Evolutionary conservation across 2,888 invertebrate species (phyloP).

Genomic region (Eutolmus rufibarbis): DNA sequence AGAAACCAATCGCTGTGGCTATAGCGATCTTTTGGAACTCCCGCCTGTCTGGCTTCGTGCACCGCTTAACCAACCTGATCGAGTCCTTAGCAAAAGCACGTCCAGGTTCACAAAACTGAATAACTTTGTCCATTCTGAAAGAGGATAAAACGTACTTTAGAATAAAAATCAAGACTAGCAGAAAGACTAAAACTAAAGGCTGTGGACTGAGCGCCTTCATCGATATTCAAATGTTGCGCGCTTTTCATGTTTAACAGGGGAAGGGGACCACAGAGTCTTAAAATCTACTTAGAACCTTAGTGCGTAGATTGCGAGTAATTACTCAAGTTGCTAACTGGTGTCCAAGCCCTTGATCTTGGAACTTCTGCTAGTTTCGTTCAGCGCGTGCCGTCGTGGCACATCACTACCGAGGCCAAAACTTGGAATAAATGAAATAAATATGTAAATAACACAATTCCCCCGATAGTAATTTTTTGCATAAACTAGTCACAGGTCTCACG

Average conservation of each 20-base stretch:
- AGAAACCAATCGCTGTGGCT: conserved; percentile 99
- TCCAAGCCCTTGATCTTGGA: not conserved
- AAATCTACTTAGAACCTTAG: not conserved
- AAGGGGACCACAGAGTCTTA: not conserved
- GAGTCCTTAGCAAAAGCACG: conserved; percentile 98
- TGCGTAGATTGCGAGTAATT: not conserved
- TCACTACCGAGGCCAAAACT: not conserved
- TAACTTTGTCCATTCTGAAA: conserved; percentile 92
- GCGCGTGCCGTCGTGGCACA: not conserved
- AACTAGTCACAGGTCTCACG: not conserved
- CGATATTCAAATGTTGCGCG: not conserved
- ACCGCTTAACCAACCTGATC: conserved; percentile 95
- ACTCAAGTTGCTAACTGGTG: not conserved
- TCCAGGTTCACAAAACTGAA: conserved; percentile 92
- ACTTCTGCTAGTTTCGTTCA: not conserved
- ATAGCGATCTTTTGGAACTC: conserved; percentile 99
- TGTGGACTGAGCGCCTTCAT: not conserved
- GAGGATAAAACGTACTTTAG: not conserved
- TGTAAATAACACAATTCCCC: not conserved
- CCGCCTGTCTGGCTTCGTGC: conserved; percentile 99
- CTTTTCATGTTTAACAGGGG: not conserved
- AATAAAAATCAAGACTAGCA: not conserved
- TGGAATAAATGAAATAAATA: not conserved
- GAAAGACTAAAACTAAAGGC: not conserved
- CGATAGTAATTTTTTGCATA: not conserved